Base-by-base conservation (phyloP, 2,888 invertebrate genomes). In the Tridacna gigas region DNA sequence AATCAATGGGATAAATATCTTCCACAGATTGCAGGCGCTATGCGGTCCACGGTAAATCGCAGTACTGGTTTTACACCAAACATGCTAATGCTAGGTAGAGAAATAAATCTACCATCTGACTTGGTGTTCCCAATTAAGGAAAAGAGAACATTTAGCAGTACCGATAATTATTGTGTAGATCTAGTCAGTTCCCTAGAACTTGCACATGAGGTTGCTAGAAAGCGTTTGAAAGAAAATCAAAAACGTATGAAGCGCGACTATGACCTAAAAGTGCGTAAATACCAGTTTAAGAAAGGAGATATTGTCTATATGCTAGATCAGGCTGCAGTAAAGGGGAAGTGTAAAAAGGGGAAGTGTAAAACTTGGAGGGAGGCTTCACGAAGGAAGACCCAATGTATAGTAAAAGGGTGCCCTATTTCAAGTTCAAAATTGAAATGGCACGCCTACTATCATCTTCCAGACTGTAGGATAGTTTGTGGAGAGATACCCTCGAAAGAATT, bases 1-100 rank as follows among this genome's bases (percentile, higher is more conserved):
- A n/a, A n/a, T n/a, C n/a, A n/a, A n/a, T n/a, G n/a, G n/a, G n/a
- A n/a, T n/a, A n/a, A 28, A 66, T 22, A 28, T 66, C 66, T 66
- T 15, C n/a, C 66, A 26, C 66, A 66, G 28, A 66, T 66, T 13
- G 22, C 66, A 12, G 22, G 66, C 12, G 66, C 66, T 66, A 13
- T 66, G 13, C 25, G 25, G 28, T n/a, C n/a, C n/a, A n/a, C n/a
- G n/a, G n/a, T n/a, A n/a, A n/a, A n/a, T n/a, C n/a, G n/a, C n/a
- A n/a, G 25, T 28, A 66, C 66, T 26, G 66, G 66, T 15, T 66
- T 66, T 20, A 66, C 66, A 7, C 66, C 66, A 15, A 66, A 66
- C 22, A 13, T 26, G 28, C 28, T 66, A n/a, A 66, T 66, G 66
- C 28, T 66, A 20, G 66, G 66, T 15, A 66, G 66, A 28, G 66